Conservation (phyloP, 2,113 vertebrate genomes). For the Synchiropus splendidus region DNA sequence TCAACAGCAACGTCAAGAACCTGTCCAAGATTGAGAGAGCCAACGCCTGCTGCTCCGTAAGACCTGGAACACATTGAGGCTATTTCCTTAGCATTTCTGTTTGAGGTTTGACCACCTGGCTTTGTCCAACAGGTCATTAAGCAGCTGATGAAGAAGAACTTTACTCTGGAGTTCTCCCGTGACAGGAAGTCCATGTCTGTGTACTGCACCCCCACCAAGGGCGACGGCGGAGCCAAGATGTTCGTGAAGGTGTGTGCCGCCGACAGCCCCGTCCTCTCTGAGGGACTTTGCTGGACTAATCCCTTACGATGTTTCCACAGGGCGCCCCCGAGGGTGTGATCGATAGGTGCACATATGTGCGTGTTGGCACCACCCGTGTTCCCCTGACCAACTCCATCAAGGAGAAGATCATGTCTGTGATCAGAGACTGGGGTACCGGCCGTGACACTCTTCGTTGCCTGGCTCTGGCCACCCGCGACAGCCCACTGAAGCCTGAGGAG, state of each 20-base stretch:
- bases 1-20: conserved; percentile 72
- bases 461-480: conserved; percentile 83
- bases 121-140: conserved; percentile 73
- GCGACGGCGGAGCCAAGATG: conserved; percentile 84
- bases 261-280: background rate
- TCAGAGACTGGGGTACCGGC: conserved; percentile 88
- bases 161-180: conserved; percentile 89
- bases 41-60: conserved; percentile 82
- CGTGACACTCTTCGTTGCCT: conserved; percentile 86
- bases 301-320: conserved; percentile 25
- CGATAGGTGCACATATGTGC: conserved; percentile 81
- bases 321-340: conserved; percentile 80
- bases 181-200: conserved; percentile 94
- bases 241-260: conserved; percentile 74
- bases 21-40: conserved; percentile 80
- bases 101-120: background rate
- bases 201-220: conserved; percentile 80
- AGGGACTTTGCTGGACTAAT: background rate
- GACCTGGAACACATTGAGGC: conserved; percentile 26
- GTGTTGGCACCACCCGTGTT: conserved; percentile 80
- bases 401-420: conserved; percentile 75
- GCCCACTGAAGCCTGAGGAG: conserved; percentile 76
- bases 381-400: conserved; percentile 69
- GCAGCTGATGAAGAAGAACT: conserved; percentile 89
- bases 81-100: too few species aligned